Evolutionary conservation across 2,113 vertebrate species (phyloP).

Genomic region (Hippolais icterina): DNA sequence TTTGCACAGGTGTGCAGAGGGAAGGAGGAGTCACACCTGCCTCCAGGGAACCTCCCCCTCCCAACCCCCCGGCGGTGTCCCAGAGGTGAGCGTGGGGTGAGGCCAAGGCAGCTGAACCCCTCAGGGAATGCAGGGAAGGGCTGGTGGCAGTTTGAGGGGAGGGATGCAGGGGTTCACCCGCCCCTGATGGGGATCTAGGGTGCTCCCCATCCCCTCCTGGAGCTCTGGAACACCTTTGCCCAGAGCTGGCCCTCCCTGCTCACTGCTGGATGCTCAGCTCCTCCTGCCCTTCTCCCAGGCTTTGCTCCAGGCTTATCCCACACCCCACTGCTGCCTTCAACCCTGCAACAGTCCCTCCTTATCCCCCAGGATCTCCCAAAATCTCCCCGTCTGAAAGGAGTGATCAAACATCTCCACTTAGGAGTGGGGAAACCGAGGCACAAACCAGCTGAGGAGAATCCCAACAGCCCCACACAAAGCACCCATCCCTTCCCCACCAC

Average conservation of each 20-base stretch:
- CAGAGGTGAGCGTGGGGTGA: fast-evolving
- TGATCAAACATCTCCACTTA: no score
- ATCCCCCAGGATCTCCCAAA: not conserved
- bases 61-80: not conserved
- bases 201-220: not conserved
- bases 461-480: not conserved
- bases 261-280: fast-evolving
- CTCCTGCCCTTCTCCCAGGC: not conserved
- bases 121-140: fast-evolving
- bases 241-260: not conserved
- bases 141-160: not conserved
- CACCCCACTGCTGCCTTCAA: not conserved
- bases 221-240: not conserved
- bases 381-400: fast-evolving
- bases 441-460: not conserved
- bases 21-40: not conserved
- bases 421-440: not conserved
- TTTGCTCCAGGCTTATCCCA: not conserved
- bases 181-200: fast-evolving
- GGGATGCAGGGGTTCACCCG: fast-evolving
- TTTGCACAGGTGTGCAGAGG: fast-evolving
- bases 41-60: not conserved
- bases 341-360: not conserved
- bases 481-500: not conserved
- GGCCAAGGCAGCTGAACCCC: not conserved